Conservation (phyloP, 2,113 vertebrate species). For the Tamias sibiricus region DNA sequence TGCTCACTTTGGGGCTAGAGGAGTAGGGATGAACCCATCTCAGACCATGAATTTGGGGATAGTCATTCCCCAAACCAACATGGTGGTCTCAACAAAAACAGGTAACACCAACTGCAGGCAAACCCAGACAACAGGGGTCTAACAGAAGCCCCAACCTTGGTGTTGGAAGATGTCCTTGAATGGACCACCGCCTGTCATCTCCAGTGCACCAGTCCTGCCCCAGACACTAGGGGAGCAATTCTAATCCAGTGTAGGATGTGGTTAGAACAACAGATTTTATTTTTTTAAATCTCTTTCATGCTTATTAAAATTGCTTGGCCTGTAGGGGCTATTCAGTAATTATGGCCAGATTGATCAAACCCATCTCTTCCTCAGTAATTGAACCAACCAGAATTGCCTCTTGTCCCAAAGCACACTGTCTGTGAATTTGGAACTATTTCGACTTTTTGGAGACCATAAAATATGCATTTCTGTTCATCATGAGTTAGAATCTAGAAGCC, state of each 20-base stretch:
- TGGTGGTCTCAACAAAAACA: neutral
- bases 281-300: neutral
- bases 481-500: slow-evolving; percentile 44
- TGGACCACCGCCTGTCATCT: fast-evolving
- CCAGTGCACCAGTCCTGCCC: too few species aligned
- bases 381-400: neutral
- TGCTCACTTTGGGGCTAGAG: neutral
- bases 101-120: neutral
- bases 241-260: neutral
- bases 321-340: neutral
- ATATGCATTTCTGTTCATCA: slow-evolving; percentile 52
- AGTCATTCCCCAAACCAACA: neutral
- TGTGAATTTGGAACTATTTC: slow-evolving; percentile 32
- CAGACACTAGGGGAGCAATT: neutral
- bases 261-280: neutral
- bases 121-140: neutral
- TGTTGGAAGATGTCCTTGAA: neutral
- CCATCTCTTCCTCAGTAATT: neutral
- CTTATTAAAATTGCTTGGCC: neutral
- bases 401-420: neutral
- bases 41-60: neutral
- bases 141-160: neutral
- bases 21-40: neutral
- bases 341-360: neutral
- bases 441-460: slow-evolving; percentile 48